Conservation (phyloP, 2,797 vertebrate genomes). For the Botia kubotai region DNA sequence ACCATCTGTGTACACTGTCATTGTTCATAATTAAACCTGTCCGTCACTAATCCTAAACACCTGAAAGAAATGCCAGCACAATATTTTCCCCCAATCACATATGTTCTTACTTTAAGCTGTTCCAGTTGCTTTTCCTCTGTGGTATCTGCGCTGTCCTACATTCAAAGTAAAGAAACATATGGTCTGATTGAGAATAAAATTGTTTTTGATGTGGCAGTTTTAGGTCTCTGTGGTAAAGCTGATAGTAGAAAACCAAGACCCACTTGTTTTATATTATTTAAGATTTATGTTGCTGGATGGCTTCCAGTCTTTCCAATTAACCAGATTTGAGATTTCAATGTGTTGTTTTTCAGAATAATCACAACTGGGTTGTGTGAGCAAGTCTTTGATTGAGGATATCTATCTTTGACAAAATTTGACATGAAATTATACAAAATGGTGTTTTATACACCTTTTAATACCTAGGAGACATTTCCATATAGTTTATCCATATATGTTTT, state of each 20-base stretch:
- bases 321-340: neutral
- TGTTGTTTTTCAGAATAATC: neutral
- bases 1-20: neutral
- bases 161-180: slow-evolving; percentile 8
- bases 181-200: neutral
- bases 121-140: neutral
- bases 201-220: slow-evolving; percentile 8
- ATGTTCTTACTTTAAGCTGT: neutral
- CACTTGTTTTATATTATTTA: neutral
- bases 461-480: neutral
- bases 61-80: neutral
- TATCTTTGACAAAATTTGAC: too few species aligned
- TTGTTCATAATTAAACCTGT: slow-evolving; percentile 6
- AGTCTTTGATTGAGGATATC: too few species aligned
- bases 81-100: neutral
- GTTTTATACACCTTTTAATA: neutral
- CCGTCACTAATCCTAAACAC: neutral
- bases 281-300: neutral
- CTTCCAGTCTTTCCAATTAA: neutral
- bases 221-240: neutral
- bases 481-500: neutral
- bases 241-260: slow-evolving; percentile 5
- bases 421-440: neutral
- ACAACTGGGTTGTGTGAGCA: too few species aligned
- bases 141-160: neutral